Base-by-base conservation (phyloP, 2,888 invertebrate genomes). In the Lasioglossum leucozonium region DNA sequence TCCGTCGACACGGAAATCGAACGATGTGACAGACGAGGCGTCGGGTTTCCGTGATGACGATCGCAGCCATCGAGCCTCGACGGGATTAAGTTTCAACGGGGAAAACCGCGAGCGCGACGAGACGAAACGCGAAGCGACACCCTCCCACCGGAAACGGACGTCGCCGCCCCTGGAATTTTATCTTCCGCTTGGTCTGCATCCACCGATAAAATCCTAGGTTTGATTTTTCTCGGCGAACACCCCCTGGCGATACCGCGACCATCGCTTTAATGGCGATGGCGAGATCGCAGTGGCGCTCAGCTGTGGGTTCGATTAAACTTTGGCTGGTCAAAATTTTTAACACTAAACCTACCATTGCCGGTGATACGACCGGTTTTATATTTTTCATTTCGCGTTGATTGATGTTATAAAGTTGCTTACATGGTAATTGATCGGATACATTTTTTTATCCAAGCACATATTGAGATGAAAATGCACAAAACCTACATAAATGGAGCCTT, bases 31-130 rank as follows among this genome's bases (percentile, higher is more conserved):
- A 58, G 18, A 58, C 76, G 77, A 11, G 22, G 44, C 65, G 75
- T 84, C 62, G 69, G 30, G 69, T 84, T 77, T 69, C 83, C 72
- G 34, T n/a, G 40, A 69, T 58, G 65, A 69, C 77, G 55, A 69
- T 55, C 82, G 40, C n/a, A n/a, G n/a, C 55, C 55, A 55, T 16
- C n/a, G 69, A 18, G 37, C 69, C 40, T 51, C 72, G 13, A 26
- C 22, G 76, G 82, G 72, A 83, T 83, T 83, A 77, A 40, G 82
- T 82, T 82, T 83, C 83, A 82, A 77, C 37, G 30, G 76, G 65
- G 51, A 55, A 51, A 40, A 55, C 51, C 62, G 34, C 34, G 55
- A n/a, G 3, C 69, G 51, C 40, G 65, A 10, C 30, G 51, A 82
- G 72, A 81, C 42, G 76, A 76, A 72, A 83, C 79, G 79, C 26